Evolutionary conservation across 2,888 invertebrate species (phyloP).

Genomic region (Glyphotaelius pellucidus): DNA sequence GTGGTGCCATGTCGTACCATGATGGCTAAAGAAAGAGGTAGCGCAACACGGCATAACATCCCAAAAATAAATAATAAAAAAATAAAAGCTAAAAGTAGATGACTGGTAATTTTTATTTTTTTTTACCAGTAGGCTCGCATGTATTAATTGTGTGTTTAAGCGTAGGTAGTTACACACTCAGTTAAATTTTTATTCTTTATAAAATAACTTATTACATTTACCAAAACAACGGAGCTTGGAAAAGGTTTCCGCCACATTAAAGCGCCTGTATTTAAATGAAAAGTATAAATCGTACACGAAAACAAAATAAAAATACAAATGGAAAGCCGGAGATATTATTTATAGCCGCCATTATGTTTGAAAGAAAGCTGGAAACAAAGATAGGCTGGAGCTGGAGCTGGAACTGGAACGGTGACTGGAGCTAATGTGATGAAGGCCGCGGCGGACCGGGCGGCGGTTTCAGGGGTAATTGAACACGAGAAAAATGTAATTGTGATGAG

Average conservation of each 20-base stretch:
- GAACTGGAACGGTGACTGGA: not conserved
- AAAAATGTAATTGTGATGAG: conserved; percentile 64
- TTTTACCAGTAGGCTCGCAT: not conserved
- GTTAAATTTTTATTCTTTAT: not conserved
- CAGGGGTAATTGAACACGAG: conserved; percentile 66
- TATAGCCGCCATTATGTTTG: conserved; percentile 53
- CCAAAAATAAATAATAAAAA: no score
- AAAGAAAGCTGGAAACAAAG: conserved; percentile 58
- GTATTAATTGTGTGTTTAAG: not conserved
- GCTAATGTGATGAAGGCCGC: conserved; percentile 22
- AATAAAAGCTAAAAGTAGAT: no score
- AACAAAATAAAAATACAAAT: conserved; percentile 40
- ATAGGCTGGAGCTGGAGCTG: conserved; percentile 25
- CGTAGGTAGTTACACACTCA: not conserved
- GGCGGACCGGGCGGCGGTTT: conserved; percentile 58
- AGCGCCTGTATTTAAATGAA: conserved; percentile 53
- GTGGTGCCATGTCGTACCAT: no score
- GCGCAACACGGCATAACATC: no score
- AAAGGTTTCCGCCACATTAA: conserved; percentile 47
- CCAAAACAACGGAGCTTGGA: not conserved
- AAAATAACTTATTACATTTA: not conserved
- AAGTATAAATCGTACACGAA: conserved; percentile 51
- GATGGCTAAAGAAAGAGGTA: no score
- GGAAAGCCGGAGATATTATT: conserved; percentile 41
- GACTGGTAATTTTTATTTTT: not conserved